Conservation (phyloP, 2,888 invertebrate genomes). For the Himalopsyche kuldschensis region DNA sequence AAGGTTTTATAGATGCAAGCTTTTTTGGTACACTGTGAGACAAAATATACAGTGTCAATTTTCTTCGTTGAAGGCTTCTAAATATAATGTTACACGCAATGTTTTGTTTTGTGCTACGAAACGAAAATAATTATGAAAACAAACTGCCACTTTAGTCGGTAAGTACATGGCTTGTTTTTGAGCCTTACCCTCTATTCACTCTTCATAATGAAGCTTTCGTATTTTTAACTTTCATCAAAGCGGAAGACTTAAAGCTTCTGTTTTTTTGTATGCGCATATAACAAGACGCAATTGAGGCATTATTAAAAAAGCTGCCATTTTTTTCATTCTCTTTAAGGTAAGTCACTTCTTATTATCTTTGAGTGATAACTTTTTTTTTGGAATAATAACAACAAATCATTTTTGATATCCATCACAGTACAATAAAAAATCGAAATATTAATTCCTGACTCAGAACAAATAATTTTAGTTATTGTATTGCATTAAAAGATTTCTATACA, state of each 20-base stretch:
- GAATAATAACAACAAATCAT: too few species aligned
- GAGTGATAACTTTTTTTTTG: too few species aligned
- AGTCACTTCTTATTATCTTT: too few species aligned
- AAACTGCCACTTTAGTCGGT: neutral
- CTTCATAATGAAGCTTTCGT: neutral
- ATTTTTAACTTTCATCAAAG: neutral
- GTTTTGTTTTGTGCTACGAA: neutral
- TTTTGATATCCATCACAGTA: too few species aligned
- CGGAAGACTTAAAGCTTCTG: neutral
- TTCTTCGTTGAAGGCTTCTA: neutral
- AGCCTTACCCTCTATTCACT: neutral
- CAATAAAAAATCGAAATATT: too few species aligned
- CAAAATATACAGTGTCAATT: neutral
- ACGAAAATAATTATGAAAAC: neutral
- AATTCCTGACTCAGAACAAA: too few species aligned
- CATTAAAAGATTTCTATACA: too few species aligned
- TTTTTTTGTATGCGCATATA: neutral
- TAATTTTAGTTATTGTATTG: too few species aligned
- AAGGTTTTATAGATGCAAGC: too few species aligned
- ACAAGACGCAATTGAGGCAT: neutral
- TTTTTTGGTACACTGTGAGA: neutral
- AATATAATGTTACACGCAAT: neutral
- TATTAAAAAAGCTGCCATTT: neutral
- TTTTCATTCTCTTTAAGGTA: too few species aligned
- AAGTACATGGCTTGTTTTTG: neutral